A percentile compares a stretch with the other conserved stretches of the same genome.
phyloP scores from a whole-genome alignment of 1,140 invertebrate genomes.

The Temnothorax longispinosus region DNA sequence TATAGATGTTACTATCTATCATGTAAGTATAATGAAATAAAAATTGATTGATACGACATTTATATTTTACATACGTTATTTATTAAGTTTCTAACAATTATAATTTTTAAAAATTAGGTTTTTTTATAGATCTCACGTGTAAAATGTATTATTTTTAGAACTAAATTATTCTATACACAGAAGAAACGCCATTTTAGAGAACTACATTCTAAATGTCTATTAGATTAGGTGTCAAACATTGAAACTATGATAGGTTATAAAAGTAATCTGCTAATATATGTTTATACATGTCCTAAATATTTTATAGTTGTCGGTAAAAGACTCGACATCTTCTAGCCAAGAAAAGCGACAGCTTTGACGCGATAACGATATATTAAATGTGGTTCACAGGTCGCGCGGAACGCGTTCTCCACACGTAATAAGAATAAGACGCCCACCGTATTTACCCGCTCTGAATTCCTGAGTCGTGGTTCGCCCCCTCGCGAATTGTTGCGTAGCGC shows the following conservation, averaged over 20 bases:
- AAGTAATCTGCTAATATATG: neutral
- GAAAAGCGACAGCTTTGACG: constrained; percentile 64
- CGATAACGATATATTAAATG: constrained; percentile 50
- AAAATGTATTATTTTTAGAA: neutral
- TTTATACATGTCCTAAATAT: neutral
- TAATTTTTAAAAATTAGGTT: neutral
- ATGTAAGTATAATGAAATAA: neutral
- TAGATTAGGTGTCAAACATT: neutral
- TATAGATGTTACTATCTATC: neutral
- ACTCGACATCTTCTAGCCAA: neutral
- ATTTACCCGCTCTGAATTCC: constrained; percentile 81
- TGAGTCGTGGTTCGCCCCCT: constrained; percentile 77
- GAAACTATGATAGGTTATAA: neutral
- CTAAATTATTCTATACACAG: neutral
- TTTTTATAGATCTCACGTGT: neutral
- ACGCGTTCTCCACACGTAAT: constrained; percentile 73
- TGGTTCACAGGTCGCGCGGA: constrained; percentile 70
- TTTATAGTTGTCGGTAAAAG: neutral
- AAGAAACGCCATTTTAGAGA: neutral
- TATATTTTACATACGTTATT: neutral
- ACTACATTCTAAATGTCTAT: neutral
- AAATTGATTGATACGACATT: neutral
- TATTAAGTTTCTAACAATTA: neutral
- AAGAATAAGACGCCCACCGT: constrained; percentile 77
- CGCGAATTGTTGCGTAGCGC: constrained; percentile 78